Evolutionary conservation across 2,888 invertebrate species (phyloP), one percentile per base, ranked within the genome.

Genomic region (Protula sp.): DNA sequence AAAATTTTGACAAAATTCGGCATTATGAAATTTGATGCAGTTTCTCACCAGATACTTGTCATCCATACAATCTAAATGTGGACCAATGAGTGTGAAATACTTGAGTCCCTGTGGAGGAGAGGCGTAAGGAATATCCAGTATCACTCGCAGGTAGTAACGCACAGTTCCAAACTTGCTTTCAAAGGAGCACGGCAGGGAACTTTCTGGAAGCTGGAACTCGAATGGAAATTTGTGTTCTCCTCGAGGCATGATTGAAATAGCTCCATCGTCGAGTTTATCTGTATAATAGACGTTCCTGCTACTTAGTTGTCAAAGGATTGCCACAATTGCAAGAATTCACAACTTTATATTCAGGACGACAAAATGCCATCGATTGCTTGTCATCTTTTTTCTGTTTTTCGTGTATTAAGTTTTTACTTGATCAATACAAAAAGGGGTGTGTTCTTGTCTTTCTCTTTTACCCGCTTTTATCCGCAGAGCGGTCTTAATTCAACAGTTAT

Each of bases 1-100:
- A n/a, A n/a, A n/a, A n/a, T n/a, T n/a, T n/a, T n/a, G n/a, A n/a
- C n/a, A n/a, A n/a, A n/a, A n/a, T n/a, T n/a, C n/a, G n/a, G n/a
- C n/a, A n/a, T n/a, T n/a, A n/a, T n/a, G n/a, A n/a, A n/a, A n/a
- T n/a, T n/a, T n/a, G n/a, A n/a, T n/a, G n/a, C n/a, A n/a, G 9
- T 38, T 50, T 5, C 84, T 83, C 78, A 89, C 89, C 83, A 89
- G 81, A 76, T 88, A 89, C 72, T 88, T 87, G 75, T 89, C 88
- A 67, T 89, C 89, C 88, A 89, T 89, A 77, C 89, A 89, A 80
- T 89, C 89, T 70, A 88, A 88, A 73, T 88, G 87, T 19, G 89
- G 89, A 2, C 89, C 89, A 68, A 89, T 87, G 52, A 89, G 84
- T 1, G 89, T 89, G 78, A 89, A 89, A 78, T 89, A 89, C 75